Percentiles rank a stretch among this genome's conserved stretches.
phyloP scores from a whole-genome alignment of 2,113 vertebrate genomes.

The Lagopus muta region DNA sequence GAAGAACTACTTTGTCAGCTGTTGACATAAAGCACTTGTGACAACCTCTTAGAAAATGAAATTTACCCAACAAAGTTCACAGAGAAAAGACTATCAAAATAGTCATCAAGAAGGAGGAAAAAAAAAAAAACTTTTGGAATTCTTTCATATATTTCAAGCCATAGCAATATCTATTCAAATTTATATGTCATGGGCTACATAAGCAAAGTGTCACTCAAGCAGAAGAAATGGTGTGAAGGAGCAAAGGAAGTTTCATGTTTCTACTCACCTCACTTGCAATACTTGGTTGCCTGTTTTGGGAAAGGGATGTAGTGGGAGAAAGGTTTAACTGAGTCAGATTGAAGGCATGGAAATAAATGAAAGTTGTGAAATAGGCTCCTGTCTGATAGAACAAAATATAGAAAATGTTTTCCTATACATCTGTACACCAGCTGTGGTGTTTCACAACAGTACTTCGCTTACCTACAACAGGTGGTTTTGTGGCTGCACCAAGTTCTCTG shows the following conservation, averaged over 20 bases:
- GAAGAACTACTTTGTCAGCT: not conserved
- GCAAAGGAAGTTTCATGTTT: not conserved
- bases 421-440: not conserved
- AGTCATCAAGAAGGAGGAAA: not conserved
- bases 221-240: not conserved
- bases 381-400: not conserved
- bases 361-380: not conserved
- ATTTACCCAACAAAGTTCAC: not conserved
- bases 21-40: conserved; percentile 16
- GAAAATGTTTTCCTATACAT: not conserved
- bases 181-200: not conserved
- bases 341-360: not conserved
- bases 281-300: not conserved
- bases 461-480: not conserved
- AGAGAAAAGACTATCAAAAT: not conserved
- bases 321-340: not conserved
- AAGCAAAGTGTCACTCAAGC: not conserved
- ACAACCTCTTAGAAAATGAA: conserved; percentile 27
- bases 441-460: rapidly evolving
- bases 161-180: not conserved
- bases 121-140: not conserved
- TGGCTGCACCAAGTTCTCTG: not conserved
- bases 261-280: not conserved
- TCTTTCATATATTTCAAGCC: not conserved
- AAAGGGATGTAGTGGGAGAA: not conserved